These are phyloP conservation scores for Onychomys arenicola DNA, from an alignment of 2,797 vertebrate species.

Conservation along the genomic window DNA sequence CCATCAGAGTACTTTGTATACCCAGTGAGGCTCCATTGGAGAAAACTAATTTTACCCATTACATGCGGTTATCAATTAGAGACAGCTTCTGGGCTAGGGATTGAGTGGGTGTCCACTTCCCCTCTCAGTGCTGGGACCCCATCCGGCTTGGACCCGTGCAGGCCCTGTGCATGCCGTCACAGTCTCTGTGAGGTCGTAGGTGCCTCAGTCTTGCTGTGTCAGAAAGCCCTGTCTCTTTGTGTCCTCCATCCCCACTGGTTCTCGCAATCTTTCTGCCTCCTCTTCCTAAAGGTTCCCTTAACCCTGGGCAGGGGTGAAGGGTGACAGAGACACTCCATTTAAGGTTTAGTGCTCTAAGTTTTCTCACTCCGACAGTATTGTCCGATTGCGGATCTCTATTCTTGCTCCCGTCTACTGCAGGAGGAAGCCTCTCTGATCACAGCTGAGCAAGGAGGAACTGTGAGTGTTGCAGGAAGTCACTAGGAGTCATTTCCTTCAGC, in stretches of 20 bases:
- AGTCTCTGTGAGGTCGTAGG: too few relatives aligned
- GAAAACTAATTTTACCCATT: background rate
- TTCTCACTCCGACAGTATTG: background rate
- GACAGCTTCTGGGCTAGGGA: background rate
- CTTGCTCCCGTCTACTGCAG: background rate
- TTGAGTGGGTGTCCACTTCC: background rate
- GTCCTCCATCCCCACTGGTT: background rate
- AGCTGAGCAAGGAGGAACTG: background rate
- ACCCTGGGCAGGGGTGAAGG: too few relatives aligned
- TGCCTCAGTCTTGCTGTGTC: background rate
- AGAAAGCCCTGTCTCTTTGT: background rate
- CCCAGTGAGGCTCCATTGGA: background rate
- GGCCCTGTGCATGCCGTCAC: background rate
- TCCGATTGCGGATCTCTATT: background rate
- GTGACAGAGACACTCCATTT: background rate
- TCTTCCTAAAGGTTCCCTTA: background rate
- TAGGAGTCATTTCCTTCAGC: background rate
- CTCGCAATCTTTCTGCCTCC: too few relatives aligned
- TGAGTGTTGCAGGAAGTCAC: too few relatives aligned
- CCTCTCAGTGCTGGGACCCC: background rate
- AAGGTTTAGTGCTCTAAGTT: background rate
- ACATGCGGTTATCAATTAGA: background rate
- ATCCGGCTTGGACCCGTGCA: background rate
- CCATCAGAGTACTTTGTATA: background rate
- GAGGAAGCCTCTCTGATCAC: background rate